Percentiles rank a stretch among this genome's conserved stretches.
phyloP scores from a whole-genome alignment of 2,113 vertebrate species.

The Cololabis saira region DNA sequence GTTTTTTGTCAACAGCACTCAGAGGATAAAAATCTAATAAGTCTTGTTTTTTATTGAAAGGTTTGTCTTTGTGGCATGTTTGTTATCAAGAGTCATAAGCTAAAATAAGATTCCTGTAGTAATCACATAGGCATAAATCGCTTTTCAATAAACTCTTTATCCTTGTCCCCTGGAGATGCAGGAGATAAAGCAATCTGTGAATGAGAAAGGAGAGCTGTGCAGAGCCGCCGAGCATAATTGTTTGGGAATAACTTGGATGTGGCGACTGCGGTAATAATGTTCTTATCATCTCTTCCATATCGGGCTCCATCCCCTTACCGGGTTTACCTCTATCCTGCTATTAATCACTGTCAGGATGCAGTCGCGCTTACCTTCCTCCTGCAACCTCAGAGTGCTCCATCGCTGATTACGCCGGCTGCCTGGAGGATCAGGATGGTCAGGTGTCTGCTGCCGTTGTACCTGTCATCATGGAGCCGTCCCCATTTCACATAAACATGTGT shows the following conservation, averaged over 20 bases:
- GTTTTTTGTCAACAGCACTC: slow-evolving; percentile 1
- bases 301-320: slow-evolving; percentile 37
- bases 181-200: slow-evolving; percentile 54
- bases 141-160: slow-evolving; percentile 55
- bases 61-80: slow-evolving; percentile 15
- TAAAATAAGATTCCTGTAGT: slow-evolving; percentile 46
- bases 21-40: neutral
- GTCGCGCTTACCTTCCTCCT: slow-evolving; percentile 33
- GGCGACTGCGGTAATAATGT: slow-evolving; percentile 58
- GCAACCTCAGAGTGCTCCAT: slow-evolving; percentile 42
- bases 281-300: slow-evolving; percentile 63
- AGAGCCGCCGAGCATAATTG: slow-evolving; percentile 60
- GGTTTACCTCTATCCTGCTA: slow-evolving; percentile 53
- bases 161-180: slow-evolving; percentile 51
- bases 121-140: slow-evolving; percentile 53
- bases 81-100: slow-evolving; percentile 36
- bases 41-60: slow-evolving; percentile 3
- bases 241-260: slow-evolving; percentile 62
- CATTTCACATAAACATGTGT: slow-evolving; percentile 52
- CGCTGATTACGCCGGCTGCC: slow-evolving; percentile 60
- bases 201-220: slow-evolving; percentile 46
- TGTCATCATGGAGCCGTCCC: slow-evolving; percentile 35
- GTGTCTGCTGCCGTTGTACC: slow-evolving; percentile 44
- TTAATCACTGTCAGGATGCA: slow-evolving; percentile 65
- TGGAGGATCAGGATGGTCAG: slow-evolving; percentile 45